Evolutionary conservation across 2,113 vertebrate genomes (phyloP).

Genomic region (Sciurus niger): DNA sequence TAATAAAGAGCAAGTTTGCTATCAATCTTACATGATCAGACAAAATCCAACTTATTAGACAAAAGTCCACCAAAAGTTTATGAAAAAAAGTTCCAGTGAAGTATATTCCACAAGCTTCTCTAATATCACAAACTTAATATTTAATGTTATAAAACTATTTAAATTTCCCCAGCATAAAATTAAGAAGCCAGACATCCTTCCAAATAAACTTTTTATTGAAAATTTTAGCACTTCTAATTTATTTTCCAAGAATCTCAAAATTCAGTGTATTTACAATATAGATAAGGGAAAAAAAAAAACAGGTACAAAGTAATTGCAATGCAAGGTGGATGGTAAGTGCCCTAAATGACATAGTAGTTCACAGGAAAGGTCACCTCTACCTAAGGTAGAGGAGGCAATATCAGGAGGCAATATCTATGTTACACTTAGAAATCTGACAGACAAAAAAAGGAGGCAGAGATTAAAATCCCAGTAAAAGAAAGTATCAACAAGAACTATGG

Average conservation of each 20-base stretch:
- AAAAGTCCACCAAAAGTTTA: conserved; percentile 5
- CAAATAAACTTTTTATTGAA: conserved; percentile 6
- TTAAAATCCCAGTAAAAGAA: conserved; percentile 32
- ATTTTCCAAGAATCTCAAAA: background rate
- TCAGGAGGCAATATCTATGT: background rate
- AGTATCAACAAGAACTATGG: conserved; percentile 18
- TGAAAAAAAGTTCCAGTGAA: background rate
- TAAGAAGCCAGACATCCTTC: background rate
- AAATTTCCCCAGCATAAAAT: conserved; percentile 17
- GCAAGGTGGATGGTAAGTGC: background rate
- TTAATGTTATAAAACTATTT: conserved; percentile 59
- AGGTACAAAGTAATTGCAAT: background rate
- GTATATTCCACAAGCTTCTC: background rate
- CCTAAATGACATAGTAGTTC: background rate
- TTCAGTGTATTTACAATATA: background rate
- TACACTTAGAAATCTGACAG: background rate
- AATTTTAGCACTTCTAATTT: conserved; percentile 35
- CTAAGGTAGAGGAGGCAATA: background rate
- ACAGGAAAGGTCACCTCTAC: background rate
- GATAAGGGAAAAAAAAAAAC: background rate
- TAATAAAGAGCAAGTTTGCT: background rate
- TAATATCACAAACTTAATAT: background rate
- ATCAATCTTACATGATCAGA: background rate
- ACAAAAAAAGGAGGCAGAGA: background rate
- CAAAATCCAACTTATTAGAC: background rate